A percentile compares a stretch with the other conserved stretches of the same genome.
These are phyloP conservation scores for Phytoseiulus persimilis DNA, from an alignment of 2,888 invertebrate genomes.

Conservation along the genomic window DNA sequence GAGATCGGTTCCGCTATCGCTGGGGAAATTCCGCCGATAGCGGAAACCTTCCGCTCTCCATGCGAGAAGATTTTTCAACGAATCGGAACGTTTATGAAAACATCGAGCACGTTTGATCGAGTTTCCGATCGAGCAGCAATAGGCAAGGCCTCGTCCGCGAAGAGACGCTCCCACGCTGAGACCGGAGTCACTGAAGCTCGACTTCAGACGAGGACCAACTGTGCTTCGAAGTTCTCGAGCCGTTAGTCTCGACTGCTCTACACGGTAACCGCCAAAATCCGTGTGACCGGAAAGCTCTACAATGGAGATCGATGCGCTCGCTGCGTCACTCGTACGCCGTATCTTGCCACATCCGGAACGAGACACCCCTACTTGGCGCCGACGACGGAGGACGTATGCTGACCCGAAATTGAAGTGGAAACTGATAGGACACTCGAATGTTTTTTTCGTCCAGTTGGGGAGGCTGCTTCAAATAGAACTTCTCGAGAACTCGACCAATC, in stretches of 20 bases:
- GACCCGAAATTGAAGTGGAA: too few relatives aligned
- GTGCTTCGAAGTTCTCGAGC: neutral
- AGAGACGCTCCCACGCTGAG: neutral
- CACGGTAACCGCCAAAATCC: neutral
- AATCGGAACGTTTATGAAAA: too few relatives aligned
- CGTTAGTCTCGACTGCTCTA: neutral
- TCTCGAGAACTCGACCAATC: too few relatives aligned
- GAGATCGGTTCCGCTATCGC: too few relatives aligned
- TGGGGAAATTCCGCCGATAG: too few relatives aligned
- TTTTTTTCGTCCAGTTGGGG: too few relatives aligned
- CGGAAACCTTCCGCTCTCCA: too few relatives aligned
- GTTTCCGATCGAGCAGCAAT: neutral
- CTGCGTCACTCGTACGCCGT: neutral
- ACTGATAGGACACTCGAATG: too few relatives aligned
- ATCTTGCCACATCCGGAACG: neutral
- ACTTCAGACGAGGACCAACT: conserved; percentile 5
- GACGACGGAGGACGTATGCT: too few relatives aligned
- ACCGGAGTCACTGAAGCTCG: neutral
- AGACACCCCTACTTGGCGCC: too few relatives aligned
- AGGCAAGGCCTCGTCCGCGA: neutral
- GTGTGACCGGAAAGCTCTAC: neutral
- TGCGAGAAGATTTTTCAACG: too few relatives aligned
- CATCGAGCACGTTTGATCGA: neutral
- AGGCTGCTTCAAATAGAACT: too few relatives aligned
- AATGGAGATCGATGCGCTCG: neutral